Conservation (phyloP, 2,113 vertebrate species). For the Haliaeetus leucogaster region DNA sequence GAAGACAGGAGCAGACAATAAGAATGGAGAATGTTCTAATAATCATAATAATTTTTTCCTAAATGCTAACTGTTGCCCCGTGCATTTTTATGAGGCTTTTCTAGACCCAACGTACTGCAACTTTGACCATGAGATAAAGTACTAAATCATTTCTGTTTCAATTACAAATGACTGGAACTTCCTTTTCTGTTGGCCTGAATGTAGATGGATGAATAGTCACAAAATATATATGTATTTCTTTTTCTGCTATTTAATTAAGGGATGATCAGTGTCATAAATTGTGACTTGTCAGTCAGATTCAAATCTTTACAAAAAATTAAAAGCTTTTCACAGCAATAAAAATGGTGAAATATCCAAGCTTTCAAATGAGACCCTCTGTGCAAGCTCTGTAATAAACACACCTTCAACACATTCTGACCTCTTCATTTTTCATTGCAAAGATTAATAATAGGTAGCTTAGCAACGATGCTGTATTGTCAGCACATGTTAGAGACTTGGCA, state of each 20-base stretch:
- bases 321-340: neutral
- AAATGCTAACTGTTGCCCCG: rapidly evolving
- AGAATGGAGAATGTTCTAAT: neutral
- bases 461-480: constrained; percentile 67
- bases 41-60: neutral
- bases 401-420: constrained; percentile 58
- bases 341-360: constrained; percentile 1
- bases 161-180: neutral
- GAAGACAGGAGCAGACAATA: neutral
- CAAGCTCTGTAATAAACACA: constrained; percentile 50
- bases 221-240: neutral
- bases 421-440: constrained; percentile 64
- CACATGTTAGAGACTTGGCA: constrained; percentile 62
- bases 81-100: neutral
- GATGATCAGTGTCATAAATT: neutral
- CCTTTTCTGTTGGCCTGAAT: neutral
- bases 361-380: constrained; percentile 39
- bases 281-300: neutral
- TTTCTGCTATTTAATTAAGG: neutral
- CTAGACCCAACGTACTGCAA: neutral
- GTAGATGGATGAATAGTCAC: neutral
- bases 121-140: neutral
- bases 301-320: neutral
- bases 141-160: neutral
- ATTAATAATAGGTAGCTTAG: constrained; percentile 74